phyloP scores from a whole-genome alignment of 2,888 invertebrate species.

The Noctua janthina region DNA sequence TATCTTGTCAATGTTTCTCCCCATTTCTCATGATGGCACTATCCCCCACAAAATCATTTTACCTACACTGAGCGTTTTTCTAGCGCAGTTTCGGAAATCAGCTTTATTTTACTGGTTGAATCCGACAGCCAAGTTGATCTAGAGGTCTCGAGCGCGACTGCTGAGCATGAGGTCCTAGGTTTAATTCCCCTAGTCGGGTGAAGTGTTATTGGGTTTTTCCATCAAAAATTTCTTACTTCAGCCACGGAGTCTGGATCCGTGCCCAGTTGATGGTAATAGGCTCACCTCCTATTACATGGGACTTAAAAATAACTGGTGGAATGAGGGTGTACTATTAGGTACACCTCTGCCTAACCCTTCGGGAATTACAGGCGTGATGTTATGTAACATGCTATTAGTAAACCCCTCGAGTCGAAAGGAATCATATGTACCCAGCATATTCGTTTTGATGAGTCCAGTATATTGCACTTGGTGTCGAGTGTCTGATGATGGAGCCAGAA shows the following conservation, averaged over 20 bases:
- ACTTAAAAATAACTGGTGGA: too few relatives aligned
- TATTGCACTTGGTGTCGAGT: not conserved
- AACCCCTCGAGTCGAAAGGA: too few relatives aligned
- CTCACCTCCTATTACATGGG: too few relatives aligned
- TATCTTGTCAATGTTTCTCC: conserved; percentile 56
- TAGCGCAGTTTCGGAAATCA: not conserved
- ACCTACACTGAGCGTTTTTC: conserved; percentile 1
- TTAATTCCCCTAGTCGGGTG: not conserved
- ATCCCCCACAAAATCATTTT: conserved; percentile 39
- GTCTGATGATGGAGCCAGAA: too few relatives aligned
- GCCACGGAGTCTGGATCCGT: not conserved
- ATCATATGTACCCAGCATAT: too few relatives aligned
- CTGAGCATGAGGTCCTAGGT: not conserved
- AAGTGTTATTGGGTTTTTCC: not conserved
- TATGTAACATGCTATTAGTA: too few relatives aligned
- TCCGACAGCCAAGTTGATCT: not conserved
- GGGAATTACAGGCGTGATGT: too few relatives aligned
- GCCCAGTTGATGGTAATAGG: too few relatives aligned
- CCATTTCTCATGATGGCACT: conserved; percentile 53
- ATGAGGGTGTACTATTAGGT: too few relatives aligned
- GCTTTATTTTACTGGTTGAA: not conserved
- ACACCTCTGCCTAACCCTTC: too few relatives aligned
- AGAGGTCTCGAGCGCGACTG: not conserved
- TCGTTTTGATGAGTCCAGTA: too few relatives aligned
- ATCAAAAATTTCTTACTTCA: not conserved